These are phyloP conservation scores for Physella acuta DNA, from an alignment of 1,140 invertebrate species.

Conservation along the genomic window DNA sequence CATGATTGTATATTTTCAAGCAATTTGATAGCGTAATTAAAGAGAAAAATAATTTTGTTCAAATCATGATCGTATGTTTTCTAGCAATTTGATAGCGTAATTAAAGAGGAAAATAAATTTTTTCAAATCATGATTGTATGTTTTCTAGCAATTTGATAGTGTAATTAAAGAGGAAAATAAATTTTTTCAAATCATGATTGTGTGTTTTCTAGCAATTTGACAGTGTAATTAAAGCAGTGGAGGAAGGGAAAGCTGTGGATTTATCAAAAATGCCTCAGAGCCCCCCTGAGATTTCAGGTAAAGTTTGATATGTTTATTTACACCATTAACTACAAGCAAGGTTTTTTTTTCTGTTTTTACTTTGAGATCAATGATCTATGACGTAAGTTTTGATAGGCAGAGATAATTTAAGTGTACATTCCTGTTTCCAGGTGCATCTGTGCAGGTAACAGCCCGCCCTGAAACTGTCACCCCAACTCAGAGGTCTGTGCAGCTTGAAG, in stretches of 20 bases:
- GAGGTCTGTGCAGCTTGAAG: conserved; percentile 33
- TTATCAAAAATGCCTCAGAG: conserved; percentile 80
- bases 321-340: too few relatives aligned
- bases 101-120: background rate
- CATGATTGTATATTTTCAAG: background rate
- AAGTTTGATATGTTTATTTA: too few relatives aligned
- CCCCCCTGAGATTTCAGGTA: conserved; percentile 57
- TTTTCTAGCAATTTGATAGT: conserved; percentile 75
- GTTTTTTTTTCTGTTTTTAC: too few relatives aligned
- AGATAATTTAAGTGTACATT: too few relatives aligned
- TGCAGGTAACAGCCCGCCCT: conserved; percentile 21
- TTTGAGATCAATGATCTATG: too few relatives aligned
- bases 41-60: too few relatives aligned
- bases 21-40: background rate
- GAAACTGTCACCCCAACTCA: conserved; percentile 27
- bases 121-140: conserved; percentile 6
- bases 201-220: conserved; percentile 74
- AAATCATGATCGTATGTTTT: background rate
- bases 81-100: background rate
- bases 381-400: too few relatives aligned
- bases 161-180: conserved; percentile 66
- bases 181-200: conserved; percentile 8
- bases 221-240: conserved; percentile 74
- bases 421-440: conserved; percentile 6
- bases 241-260: conserved; percentile 77